phyloP scores from a whole-genome alignment of 2,113 vertebrate species.

The Leucoraja erinaceus region DNA sequence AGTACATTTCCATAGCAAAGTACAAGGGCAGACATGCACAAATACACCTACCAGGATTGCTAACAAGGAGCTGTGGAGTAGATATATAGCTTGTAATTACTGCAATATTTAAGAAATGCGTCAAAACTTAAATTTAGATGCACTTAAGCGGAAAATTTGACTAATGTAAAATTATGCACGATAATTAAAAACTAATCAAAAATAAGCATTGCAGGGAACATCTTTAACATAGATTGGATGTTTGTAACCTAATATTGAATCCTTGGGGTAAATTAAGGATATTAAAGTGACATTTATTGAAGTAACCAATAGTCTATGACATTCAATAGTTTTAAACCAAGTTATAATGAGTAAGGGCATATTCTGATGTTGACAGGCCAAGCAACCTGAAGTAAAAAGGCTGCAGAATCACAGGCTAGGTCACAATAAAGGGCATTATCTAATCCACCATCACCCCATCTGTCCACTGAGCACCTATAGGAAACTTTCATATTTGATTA shows the following conservation, averaged over 20 bases:
- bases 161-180: neutral
- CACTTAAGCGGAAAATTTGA: neutral
- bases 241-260: neutral
- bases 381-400: neutral
- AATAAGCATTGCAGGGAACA: neutral
- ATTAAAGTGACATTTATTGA: neutral
- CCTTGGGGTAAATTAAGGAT: neutral
- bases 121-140: neutral
- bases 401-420: neutral
- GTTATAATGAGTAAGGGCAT: neutral
- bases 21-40: neutral
- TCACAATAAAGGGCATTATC: neutral
- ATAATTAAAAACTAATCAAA: neutral
- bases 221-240: neutral
- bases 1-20: neutral
- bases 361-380: no score
- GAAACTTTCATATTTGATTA: neutral
- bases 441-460: neutral
- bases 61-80: slow-evolving; percentile 23
- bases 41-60: neutral
- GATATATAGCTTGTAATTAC: neutral
- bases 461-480: neutral
- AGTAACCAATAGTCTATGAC: neutral
- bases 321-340: neutral
- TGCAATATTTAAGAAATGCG: neutral